Conservation (phyloP, 2,888 invertebrate species). For the Apotomis capreana region DNA sequence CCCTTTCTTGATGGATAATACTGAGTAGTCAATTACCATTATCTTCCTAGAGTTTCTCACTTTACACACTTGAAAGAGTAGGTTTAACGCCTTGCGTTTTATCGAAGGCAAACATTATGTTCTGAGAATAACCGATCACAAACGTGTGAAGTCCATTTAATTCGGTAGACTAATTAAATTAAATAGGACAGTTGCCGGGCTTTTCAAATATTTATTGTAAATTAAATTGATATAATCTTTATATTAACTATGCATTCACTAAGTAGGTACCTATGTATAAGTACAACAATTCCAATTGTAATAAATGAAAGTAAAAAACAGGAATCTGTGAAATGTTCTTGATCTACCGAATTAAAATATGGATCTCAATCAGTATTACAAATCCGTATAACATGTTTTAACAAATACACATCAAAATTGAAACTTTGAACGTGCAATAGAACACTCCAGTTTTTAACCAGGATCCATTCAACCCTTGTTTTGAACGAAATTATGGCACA, state of each 20-base stretch:
- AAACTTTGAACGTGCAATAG: constrained; percentile 16
- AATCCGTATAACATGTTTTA: constrained; percentile 12
- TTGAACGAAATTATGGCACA: constrained; percentile 30
- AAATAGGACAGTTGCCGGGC: no score
- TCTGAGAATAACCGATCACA: constrained; percentile 9
- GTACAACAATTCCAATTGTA: no score
- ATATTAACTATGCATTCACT: no score
- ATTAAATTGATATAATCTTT: no score
- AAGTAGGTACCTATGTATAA: no score
- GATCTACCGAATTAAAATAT: no score
- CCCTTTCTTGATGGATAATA: neutral
- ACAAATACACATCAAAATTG: constrained; percentile 28
- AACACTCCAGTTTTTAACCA: constrained; percentile 10
- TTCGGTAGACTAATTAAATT: no score
- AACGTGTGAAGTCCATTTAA: no score
- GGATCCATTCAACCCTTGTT: constrained; percentile 17
- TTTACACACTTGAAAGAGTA: constrained; percentile 1
- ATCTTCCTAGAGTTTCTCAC: constrained; percentile 12
- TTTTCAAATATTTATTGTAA: no score
- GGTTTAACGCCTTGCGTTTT: constrained; percentile 15
- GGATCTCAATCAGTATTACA: neutral
- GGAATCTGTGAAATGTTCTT: no score
- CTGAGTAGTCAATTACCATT: neutral
- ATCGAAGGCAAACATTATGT: constrained; percentile 13
- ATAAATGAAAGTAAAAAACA: no score